Percentiles rank a stretch among this genome's conserved stretches.
Conservation (phyloP, 2,888 invertebrate species). For the Oxytorus armatus region DNA sequence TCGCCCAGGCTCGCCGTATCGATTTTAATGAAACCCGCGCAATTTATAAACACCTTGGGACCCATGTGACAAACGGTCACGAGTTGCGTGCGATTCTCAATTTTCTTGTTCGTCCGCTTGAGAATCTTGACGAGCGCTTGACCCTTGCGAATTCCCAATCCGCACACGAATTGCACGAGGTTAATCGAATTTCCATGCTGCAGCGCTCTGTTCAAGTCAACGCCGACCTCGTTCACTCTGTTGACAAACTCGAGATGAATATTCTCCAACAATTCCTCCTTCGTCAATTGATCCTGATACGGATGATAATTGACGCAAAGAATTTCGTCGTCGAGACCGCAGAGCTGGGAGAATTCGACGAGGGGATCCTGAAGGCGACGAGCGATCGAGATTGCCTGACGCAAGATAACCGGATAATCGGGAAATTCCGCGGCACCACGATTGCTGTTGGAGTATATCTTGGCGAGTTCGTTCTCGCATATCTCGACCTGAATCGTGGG, state of each 20-base stretch:
- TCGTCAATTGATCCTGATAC: slow-evolving; percentile 89
- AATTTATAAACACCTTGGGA: slow-evolving; percentile 98
- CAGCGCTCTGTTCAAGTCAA: slow-evolving; percentile 96
- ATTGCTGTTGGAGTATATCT: slow-evolving; percentile 95
- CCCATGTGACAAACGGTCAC: slow-evolving; percentile 98
- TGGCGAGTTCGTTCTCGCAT: slow-evolving; percentile 95
- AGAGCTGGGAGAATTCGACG: slow-evolving; percentile 96
- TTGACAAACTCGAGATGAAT: slow-evolving; percentile 95
- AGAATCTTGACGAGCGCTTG: slow-evolving; percentile 93
- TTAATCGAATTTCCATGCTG: slow-evolving; percentile 93
- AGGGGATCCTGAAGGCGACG: slow-evolving; percentile 96
- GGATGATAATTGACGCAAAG: slow-evolving; percentile 94
- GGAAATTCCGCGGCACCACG: slow-evolving; percentile 93
- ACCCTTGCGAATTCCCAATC: slow-evolving; percentile 96
- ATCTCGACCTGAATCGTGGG: slow-evolving; percentile 94
- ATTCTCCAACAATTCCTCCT: slow-evolving; percentile 93
- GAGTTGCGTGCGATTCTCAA: slow-evolving; percentile 96
- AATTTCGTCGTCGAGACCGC: slow-evolving; percentile 98
- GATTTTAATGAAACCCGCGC: slow-evolving; percentile 98
- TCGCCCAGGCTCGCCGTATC: slow-evolving; percentile 97
- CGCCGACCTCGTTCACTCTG: slow-evolving; percentile 97
- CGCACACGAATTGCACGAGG: slow-evolving; percentile 97
- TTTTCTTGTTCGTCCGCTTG: slow-evolving; percentile 93
- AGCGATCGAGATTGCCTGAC: slow-evolving; percentile 96
- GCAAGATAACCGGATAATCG: slow-evolving; percentile 94